Evolutionary conservation across 2,113 vertebrate genomes (phyloP), one percentile per base, ranked within the genome.

Genomic region (Gila orcuttii): DNA sequence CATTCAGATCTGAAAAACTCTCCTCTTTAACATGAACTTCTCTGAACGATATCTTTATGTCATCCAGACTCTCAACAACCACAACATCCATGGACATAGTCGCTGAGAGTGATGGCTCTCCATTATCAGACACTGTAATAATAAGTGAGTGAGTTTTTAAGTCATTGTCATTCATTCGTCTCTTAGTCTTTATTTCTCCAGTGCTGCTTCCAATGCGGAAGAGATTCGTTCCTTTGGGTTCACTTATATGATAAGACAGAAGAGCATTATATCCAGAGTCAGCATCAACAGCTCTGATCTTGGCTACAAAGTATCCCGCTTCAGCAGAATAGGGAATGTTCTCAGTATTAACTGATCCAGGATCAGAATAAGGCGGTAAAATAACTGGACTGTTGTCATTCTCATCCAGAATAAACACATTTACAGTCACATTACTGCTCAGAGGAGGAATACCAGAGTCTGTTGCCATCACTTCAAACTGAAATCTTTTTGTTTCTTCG

Each of bases 81-180:
- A 94, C 88, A 69, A 96, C 88, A n/a, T 92, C 93, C 86, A 96
- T 78, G 0, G 93, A 93, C 25, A 95, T 88, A 0, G 93, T 95
- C 17, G 95, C 92, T 50, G 95, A 96, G 2, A 96, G 94, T 0
- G 95, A 85, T 0, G 95, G 95, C 0, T 96, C 92, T 62, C 96
- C 94, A 0, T 91, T 94, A 87, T 96, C 96, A 81, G 1, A 92
- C 79, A 96, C 94, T 82, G 94, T 84, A 19, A 96, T 85, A 0
- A 95, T 90, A 69, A 96, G 91, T 42, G 91, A 94, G 78, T 96
- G 93, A 80, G 92, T 94, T 87, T 93, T 89, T 52, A 90, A 89
- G 82, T 96, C 95, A 0, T 91, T 93, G 87, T 94, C 91, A 82
- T 94, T 92, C 93, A 96, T 77, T 80, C 90, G 89, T 36, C 87